Conservation (phyloP, 2,888 invertebrate species). For the Selenia dentaria region DNA sequence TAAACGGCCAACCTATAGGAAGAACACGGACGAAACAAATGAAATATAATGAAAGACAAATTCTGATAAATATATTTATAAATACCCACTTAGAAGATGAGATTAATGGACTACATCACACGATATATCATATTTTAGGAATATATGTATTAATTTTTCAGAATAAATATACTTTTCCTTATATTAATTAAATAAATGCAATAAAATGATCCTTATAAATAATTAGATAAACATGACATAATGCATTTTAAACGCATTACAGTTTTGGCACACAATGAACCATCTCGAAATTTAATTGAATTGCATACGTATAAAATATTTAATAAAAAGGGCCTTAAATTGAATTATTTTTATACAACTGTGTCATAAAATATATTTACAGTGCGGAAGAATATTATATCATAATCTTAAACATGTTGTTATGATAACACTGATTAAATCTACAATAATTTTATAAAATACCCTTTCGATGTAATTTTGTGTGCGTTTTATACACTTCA, state of each 20-base stretch:
- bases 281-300: slow-evolving; percentile 4
- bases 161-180: slow-evolving; percentile 10
- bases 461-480: slow-evolving; percentile 34
- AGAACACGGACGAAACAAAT: too few relatives aligned
- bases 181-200: slow-evolving; percentile 24
- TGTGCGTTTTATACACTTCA: slow-evolving; percentile 29
- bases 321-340: neutral
- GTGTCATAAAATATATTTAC: slow-evolving; percentile 20
- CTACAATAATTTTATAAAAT: slow-evolving; percentile 21
- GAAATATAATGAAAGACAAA: too few relatives aligned
- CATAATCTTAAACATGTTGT: neutral
- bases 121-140: too few relatives aligned
- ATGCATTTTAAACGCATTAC: slow-evolving; percentile 15
- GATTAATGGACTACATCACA: slow-evolving; percentile 13
- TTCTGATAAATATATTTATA: slow-evolving; percentile 10
- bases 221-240: slow-evolving; percentile 3
- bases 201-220: slow-evolving; percentile 7
- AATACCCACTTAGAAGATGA: slow-evolving; percentile 8
- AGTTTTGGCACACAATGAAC: slow-evolving; percentile 21
- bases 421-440: neutral
- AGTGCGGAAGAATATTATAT: slow-evolving; percentile 15
- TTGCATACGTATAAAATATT: neutral
- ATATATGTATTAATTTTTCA: too few relatives aligned
- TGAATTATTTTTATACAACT: neutral
- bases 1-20: too few relatives aligned